Conservation (phyloP, 2,888 invertebrate genomes). For the Ellobium chinense region DNA sequence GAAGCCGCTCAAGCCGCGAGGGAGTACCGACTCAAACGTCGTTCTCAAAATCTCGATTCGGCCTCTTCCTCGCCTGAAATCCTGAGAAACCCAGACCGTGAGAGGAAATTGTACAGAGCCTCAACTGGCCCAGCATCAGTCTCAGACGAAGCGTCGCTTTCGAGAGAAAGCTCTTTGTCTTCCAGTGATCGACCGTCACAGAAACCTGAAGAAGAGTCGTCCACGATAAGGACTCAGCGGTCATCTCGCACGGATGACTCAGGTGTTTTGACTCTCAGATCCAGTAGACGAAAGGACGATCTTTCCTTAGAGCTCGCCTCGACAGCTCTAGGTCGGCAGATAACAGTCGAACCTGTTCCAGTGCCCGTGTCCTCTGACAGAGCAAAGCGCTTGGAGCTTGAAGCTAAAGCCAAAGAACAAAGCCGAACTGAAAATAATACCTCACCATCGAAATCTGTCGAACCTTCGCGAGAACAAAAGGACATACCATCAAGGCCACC, state of each 20-base stretch:
- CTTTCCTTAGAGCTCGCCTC: not conserved
- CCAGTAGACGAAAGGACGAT: constrained; percentile 2
- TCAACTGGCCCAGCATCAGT: constrained; percentile 14
- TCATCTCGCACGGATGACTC: constrained; percentile 25
- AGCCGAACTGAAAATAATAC: not conserved
- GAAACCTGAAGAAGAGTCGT: not conserved
- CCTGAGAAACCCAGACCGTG: constrained; percentile 32
- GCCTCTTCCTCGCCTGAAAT: constrained; percentile 41
- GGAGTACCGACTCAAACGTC: constrained; percentile 64
- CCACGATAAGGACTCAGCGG: not conserved
- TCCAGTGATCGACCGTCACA: constrained; percentile 3
- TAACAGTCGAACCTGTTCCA: not conserved
- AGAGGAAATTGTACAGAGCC: constrained; percentile 29
- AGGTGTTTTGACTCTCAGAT: constrained; percentile 8
- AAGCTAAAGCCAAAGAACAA: not conserved
- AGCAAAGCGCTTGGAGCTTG: not conserved
- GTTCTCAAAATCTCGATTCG: constrained; percentile 56
- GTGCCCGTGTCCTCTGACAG: not conserved
- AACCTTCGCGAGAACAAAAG: not conserved
- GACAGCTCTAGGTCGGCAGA: too few species aligned
- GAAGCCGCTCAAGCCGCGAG: constrained; percentile 53
- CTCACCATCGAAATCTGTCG: not conserved
- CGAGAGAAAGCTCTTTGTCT: constrained; percentile 24
- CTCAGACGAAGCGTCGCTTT: constrained; percentile 27
- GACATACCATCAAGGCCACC: not conserved